Evolutionary conservation across 37 sponge, comb jelly and placozoan species (phyloP).

Genomic region (Halichondria panicea): DNA sequence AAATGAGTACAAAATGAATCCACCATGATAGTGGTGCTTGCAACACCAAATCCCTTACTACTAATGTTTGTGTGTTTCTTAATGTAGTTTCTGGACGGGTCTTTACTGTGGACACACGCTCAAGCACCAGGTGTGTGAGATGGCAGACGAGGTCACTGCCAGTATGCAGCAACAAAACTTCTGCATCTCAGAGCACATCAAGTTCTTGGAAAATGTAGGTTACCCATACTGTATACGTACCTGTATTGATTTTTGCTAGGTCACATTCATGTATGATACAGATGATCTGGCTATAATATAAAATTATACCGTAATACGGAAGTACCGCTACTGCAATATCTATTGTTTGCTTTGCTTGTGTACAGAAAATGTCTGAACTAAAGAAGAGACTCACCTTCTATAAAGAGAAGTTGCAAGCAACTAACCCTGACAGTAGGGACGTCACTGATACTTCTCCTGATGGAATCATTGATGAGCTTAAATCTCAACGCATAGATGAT

Average conservation of each 20-base stretch:
- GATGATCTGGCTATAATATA: too few species aligned
- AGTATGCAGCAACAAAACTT: conserved; percentile 41
- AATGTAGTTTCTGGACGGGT: conserved; percentile 60
- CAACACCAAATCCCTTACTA: not conserved
- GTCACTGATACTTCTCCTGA: too few species aligned
- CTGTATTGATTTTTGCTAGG: too few species aligned
- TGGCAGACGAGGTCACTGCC: conserved; percentile 26
- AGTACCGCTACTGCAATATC: not conserved
- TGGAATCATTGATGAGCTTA: too few species aligned
- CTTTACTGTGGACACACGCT: conserved; percentile 35
- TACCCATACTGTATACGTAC: too few species aligned
- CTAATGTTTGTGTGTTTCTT: not conserved
- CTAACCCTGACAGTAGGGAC: too few species aligned
- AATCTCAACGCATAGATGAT: too few species aligned
- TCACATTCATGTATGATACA: too few species aligned
- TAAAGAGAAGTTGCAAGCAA: not conserved
- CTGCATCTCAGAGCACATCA: conserved; percentile 51
- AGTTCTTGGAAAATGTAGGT: conserved; percentile 52
- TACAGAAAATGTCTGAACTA: conserved; percentile 16
- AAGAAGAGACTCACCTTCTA: conserved; percentile 2
- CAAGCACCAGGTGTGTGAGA: conserved; percentile 27
- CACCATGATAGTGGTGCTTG: not conserved
- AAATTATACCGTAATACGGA: too few species aligned
- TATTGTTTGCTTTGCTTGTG: not conserved
- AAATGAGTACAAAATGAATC: too few species aligned